Base-by-base conservation (phyloP, 2,113 vertebrate genomes). In the Polypterus bichir region DNA sequence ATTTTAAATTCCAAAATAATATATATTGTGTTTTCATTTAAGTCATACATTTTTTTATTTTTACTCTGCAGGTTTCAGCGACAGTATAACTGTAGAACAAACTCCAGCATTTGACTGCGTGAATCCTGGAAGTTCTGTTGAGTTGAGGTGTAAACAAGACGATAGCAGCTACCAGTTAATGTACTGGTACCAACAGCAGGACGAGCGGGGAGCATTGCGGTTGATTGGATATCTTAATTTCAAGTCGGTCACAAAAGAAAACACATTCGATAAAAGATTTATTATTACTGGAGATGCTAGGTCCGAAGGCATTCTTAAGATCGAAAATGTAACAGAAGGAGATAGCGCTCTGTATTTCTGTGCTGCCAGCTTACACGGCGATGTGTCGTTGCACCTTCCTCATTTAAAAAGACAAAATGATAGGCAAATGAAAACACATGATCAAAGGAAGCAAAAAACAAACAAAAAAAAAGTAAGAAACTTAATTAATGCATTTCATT, bases 171-270 rank as follows among this genome's bases (percentile, higher is more conserved):
- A 59, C 57, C 66, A 62, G 5, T 10, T 64, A 51, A 77, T 78
- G 62, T 63, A 75, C 49, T 77, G 77, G 77, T 79, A 77, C 71
- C 71, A 70, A 56, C 46, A n/a, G 45, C 4, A 9, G 4, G 49
- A 8, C 0, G 54, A 60, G 51, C 58, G 71, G 48, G 49, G 1
- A 0, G 60, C 65, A 5, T 48, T 78, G 52, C 69, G 62, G 51
- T 71, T 74, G n/a, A 69, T 77, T 3, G 76, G 71, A 59, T 61
- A 67, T 58, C 11, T 74, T 4, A 1, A 1, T 52, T 59, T 8
- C 4, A 6, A 5, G 8, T 64, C 2, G 2, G 57, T 59, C 3
- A 66, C 62, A 9, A 27, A 27, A 27, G 74, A 79, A 44, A 7
- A 48, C 3, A 2, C 45, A 0, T 77, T 69, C 46, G 46, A 44